A percentile compares a stretch with the other conserved stretches of the same genome.
phyloP scores from a whole-genome alignment of 2,113 vertebrate genomes.

The Rhinogobius similis region DNA sequence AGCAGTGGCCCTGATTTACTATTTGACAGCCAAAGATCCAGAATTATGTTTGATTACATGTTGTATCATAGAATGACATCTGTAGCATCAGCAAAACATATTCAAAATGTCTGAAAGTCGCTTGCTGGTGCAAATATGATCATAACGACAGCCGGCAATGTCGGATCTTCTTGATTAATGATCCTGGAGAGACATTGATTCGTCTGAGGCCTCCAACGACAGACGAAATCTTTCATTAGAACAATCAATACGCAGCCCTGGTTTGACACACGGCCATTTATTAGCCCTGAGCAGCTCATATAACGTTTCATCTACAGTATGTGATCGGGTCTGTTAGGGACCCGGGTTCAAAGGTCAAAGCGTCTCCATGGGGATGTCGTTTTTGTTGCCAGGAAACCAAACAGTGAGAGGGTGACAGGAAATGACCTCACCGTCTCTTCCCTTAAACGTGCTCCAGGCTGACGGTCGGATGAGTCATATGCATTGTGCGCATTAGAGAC shows the following conservation, averaged over 20 bases:
- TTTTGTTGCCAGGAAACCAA: conserved; percentile 65
- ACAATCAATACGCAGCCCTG: conserved; percentile 58
- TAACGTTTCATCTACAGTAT: conserved; percentile 46
- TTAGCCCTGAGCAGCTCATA: conserved; percentile 55
- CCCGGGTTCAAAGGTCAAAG: conserved; percentile 53
- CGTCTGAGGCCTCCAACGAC: conserved; percentile 52
- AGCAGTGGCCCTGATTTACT: background rate
- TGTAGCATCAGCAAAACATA: background rate
- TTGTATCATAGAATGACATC: background rate
- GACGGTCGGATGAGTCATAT: background rate
- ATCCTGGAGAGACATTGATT: conserved; percentile 59
- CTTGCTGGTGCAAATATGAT: conserved; percentile 51
- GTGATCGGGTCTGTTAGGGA: conserved; percentile 48
- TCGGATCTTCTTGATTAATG: conserved; percentile 64
- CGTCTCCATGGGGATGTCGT: conserved; percentile 32
- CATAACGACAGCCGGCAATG: conserved; percentile 3
- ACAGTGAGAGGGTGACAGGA: conserved; percentile 63
- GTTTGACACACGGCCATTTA: conserved; percentile 42
- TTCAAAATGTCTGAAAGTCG: conserved; percentile 4
- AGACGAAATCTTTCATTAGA: conserved; percentile 68
- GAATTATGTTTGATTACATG: too few relatives aligned
- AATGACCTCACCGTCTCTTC: conserved; percentile 59
- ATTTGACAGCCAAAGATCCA: too few relatives aligned
- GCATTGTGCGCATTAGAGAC: background rate
- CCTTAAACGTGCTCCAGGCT: conserved; percentile 17